These are phyloP conservation scores for Luperina testacea DNA, from an alignment of 2,888 invertebrate species.

Conservation along the genomic window DNA sequence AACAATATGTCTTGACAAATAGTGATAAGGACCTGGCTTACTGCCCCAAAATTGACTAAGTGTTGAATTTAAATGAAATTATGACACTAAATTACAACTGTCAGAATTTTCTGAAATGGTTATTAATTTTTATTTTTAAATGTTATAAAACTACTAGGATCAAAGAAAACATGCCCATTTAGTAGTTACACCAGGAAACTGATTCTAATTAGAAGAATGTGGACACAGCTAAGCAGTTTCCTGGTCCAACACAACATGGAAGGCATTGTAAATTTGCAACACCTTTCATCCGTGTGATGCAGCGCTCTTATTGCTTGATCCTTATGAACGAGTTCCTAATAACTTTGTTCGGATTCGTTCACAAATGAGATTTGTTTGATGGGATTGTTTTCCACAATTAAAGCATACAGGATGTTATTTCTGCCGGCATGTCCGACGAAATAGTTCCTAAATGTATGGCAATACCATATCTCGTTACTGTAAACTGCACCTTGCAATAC, in stretches of 20 bases:
- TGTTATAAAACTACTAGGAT: neutral
- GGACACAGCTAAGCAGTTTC: no score
- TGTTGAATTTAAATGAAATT: neutral
- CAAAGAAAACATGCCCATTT: neutral
- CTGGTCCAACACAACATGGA: no score
- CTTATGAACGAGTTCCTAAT: no score
- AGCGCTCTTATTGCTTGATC: neutral
- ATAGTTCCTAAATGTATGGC: neutral
- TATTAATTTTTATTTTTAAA: neutral
- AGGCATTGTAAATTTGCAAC: neutral
- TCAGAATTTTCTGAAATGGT: neutral
- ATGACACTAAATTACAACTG: neutral
- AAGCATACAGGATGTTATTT: neutral
- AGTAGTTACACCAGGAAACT: neutral
- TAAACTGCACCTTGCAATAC: neutral
- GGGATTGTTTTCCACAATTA: neutral
- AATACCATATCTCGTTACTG: constrained; percentile 1
- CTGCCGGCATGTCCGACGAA: neutral
- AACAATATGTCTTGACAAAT: neutral
- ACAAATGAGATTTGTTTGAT: neutral
- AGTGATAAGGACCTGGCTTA: neutral
- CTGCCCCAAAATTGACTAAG: neutral
- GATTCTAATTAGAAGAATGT: no score
- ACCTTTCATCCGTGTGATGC: neutral
- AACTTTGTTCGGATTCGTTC: neutral